These are phyloP conservation scores for Linhomoeus sp. DNA, from an alignment of 2,888 invertebrate species.

Conservation along the genomic window DNA sequence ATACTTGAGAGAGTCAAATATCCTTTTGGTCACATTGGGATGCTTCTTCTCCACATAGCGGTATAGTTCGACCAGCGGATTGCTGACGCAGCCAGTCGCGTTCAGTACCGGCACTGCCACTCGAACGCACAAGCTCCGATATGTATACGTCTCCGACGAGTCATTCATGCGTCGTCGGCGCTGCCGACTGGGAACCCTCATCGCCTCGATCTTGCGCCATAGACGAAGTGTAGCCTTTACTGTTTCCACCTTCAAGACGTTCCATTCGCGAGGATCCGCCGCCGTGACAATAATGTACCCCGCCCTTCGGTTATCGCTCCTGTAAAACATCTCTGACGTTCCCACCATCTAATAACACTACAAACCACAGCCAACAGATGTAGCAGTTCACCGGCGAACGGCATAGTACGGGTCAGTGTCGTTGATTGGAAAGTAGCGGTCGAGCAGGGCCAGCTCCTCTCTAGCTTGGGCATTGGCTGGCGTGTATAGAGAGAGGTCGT, in stretches of 20 bases:
- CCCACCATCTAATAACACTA: neutral
- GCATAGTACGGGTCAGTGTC: conserved; percentile 26
- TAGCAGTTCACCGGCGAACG: conserved; percentile 14
- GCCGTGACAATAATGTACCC: conserved; percentile 27
- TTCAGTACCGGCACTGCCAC: neutral
- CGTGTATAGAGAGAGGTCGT: conserved; percentile 24
- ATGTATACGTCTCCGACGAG: neutral
- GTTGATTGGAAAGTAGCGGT: conserved; percentile 21
- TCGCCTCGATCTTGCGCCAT: conserved; percentile 9
- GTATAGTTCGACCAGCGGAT: conserved; percentile 23
- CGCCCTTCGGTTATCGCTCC: conserved; percentile 21
- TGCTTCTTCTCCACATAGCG: conserved; percentile 19
- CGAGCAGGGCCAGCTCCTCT: conserved; percentile 16
- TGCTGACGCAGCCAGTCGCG: conserved; percentile 16
- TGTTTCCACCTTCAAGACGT: conserved; percentile 16
- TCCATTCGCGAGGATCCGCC: conserved; percentile 13
- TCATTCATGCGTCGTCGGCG: too few species aligned
- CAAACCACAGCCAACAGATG: neutral
- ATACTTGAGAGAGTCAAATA: conserved; percentile 7
- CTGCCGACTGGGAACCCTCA: neutral
- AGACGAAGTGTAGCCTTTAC: conserved; percentile 21
- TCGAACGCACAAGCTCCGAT: neutral
- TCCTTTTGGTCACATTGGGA: neutral
- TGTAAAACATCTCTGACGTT: conserved; percentile 3
- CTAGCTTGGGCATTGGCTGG: conserved; percentile 23